Base-by-base conservation (phyloP, 2,888 invertebrate genomes). In the Himalopsyche anomala region DNA sequence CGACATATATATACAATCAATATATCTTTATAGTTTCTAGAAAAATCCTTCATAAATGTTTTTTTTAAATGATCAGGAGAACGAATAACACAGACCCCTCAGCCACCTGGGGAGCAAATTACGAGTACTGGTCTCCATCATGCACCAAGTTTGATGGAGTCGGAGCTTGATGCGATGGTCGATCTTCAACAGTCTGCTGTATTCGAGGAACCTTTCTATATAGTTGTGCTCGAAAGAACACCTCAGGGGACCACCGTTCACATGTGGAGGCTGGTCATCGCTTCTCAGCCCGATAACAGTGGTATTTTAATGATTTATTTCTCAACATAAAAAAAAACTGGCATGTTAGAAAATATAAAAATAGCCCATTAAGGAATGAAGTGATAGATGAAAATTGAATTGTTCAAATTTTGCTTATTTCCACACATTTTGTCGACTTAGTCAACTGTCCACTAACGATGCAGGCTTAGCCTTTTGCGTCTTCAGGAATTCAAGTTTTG, bases 261-360 rank as follows among this genome's bases (percentile, higher is more conserved):
- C 90, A 99, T 99, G 98, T 99, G 99, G 99, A 95, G 97, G 89
- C 94, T 99, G 56, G 96, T 97, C 0, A 98, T 99, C 86, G 96
- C 98, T 0, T 98, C 98, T 0, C 96, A 96, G 89, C 94, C 94
- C 12, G 94, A 94, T 88, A 90, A 90, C 3, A 90, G 89, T 85
- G 92, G 92, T 91, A 89, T 51, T 15, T 51, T 51, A 11, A 45
- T 45, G 45, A 45, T 5, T 45, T 8, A 40, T 28, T 28, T 28
- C 28, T 28, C 28, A 28, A 28, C 28, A 28, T 1, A 28, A 28
- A 28, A 2, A 28, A 28, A 28, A 28, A 1, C 28, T 28, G 28
- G 28, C 28, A 28, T 28, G 28, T 28, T 28, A 28, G 28, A 28
- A 28, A 28, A 2, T 28, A 28, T 28, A 28, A 28, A 40, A 40